phyloP scores from a whole-genome alignment of 2,888 invertebrate genomes.

The Drosophila meridionalis region DNA sequence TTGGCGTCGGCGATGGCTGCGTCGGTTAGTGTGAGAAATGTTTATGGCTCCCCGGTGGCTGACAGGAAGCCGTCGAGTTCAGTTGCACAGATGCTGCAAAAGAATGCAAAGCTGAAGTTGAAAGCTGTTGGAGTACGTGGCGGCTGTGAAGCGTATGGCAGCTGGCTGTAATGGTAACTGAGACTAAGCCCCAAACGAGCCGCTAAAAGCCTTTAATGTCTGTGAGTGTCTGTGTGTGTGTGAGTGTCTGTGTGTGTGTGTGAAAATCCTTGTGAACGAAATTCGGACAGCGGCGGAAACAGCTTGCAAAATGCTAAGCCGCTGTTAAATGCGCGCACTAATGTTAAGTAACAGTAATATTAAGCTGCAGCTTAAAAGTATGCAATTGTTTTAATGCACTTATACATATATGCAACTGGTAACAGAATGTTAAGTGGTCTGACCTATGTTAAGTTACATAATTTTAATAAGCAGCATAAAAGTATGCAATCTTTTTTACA shows the following conservation, averaged over 20 bases:
- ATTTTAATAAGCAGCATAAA: not conserved
- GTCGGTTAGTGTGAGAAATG: constrained; percentile 53
- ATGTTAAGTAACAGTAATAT: constrained; percentile 3
- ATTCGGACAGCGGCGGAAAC: constrained; percentile 11
- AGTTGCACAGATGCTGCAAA: constrained; percentile 41
- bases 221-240: not conserved
- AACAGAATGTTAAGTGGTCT: not conserved
- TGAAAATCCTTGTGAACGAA: constrained; percentile 35
- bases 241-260: constrained; percentile 8
- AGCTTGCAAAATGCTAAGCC: constrained; percentile 10
- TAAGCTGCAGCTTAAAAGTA: constrained; percentile 15
- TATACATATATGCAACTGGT: not conserved
- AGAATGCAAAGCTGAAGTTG: constrained; percentile 25
- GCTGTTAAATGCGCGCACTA: constrained; percentile 6
- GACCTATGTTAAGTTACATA: not conserved
- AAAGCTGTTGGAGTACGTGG: constrained; percentile 3
- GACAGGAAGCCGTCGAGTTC: constrained; percentile 47
- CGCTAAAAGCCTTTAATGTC: constrained; percentile 61
- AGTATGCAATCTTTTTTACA: constrained; percentile 25
- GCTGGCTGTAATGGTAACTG: constrained; percentile 30
- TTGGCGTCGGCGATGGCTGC: not conserved
- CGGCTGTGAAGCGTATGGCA: constrained; percentile 5
- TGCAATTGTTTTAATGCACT: constrained; percentile 11
- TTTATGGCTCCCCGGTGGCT: constrained; percentile 63
- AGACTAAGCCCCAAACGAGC: constrained; percentile 66